phyloP scores from a whole-genome alignment of 2,113 vertebrate species.

The Columba livia region DNA sequence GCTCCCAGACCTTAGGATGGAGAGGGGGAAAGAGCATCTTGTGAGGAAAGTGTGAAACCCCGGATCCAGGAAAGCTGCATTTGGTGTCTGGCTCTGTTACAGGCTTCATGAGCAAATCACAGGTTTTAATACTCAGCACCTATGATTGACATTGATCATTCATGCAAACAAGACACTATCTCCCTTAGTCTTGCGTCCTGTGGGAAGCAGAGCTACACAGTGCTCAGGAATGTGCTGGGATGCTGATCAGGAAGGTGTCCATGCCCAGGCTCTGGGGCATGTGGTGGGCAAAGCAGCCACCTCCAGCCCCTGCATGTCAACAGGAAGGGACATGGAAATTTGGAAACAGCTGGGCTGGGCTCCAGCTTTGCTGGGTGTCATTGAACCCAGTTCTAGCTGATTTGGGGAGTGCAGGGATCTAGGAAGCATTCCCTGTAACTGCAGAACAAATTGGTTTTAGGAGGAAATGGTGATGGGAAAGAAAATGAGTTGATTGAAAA shows the following conservation, averaged over 20 bases:
- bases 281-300: neutral
- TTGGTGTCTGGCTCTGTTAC: neutral
- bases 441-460: neutral
- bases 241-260: neutral
- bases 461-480: neutral
- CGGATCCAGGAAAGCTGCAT: neutral
- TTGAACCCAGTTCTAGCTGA: neutral
- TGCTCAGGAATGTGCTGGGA: neutral
- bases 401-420: neutral
- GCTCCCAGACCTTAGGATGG: neutral
- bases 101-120: neutral
- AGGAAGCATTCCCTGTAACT: neutral
- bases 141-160: neutral
- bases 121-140: neutral
- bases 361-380: neutral
- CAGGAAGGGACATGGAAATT: neutral
- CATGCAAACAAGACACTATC: neutral
- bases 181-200: neutral
- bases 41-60: neutral
- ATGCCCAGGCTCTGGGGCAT: neutral
- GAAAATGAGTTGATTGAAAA: neutral
- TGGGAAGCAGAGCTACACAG: rapidly evolving
- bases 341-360: neutral
- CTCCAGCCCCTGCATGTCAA: neutral
- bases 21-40: neutral